Base-by-base conservation (phyloP, 1,140 invertebrate genomes). In the Amyelois transitella region DNA sequence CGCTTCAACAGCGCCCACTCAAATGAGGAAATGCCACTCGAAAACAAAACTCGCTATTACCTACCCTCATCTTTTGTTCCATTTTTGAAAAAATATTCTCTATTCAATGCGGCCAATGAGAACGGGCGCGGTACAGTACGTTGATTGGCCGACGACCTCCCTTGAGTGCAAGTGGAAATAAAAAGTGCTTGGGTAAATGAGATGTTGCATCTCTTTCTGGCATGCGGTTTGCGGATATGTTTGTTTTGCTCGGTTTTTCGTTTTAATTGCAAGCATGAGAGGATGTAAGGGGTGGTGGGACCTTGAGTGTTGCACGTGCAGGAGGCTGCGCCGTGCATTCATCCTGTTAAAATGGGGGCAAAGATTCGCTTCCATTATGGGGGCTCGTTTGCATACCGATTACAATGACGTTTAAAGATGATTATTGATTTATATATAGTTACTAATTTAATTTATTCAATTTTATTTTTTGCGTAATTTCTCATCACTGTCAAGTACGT, bases 1-100 rank as follows among this genome's bases (percentile, higher is more conserved):
- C 68, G 53, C 56, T 55, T 66, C 69, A 60, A 72, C 68, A 63
- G 65, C 69, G 56, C 53, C 70, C 77, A 86, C 81, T 86, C 74
- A 72, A 85, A 80, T 81, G 73, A 72, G 75, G 73, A 48, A 81
- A 81, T 72, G 76, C 72, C 78, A 83, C 83, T 85, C 72, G 76
- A 85, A 85, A 85, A 86, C 81, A 86, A 86, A 86, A 87, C 81
- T 80, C 78, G 74, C 75, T 82, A 86, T 86, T 85, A 87, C 81
- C 84, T 87, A 87, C 81, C 81, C 81, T 77, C 77, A 56, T 65
- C 77, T 83, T 83, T 86, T 84, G 80, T 85, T 85, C 69, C 60
- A 67, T 67, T 80, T 80, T 76, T 62, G 64, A 75, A 80, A 84
- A 83, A 83, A 72, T 64, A 64, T 76, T 87, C 81, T 83, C 75